Evolutionary conservation across 2,888 invertebrate genomes (phyloP).

Genomic region (Neoaliturus tenellus): DNA sequence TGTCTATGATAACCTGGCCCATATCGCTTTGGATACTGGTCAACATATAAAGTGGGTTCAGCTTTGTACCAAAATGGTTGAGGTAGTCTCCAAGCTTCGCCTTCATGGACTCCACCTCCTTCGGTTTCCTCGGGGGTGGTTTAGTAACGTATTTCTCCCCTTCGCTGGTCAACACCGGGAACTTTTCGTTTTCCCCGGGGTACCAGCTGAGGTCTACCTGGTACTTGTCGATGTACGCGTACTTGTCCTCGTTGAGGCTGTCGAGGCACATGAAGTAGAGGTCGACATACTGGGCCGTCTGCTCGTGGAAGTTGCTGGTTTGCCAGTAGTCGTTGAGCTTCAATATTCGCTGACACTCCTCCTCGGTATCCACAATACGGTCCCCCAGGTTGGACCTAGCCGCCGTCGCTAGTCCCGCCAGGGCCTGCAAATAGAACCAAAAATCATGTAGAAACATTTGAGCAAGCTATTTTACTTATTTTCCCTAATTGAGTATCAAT

Average conservation of each 20-base stretch:
- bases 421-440: background rate
- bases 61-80: background rate
- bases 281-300: background rate
- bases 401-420: background rate
- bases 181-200: background rate
- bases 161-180: background rate
- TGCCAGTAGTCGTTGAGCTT: background rate
- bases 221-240: background rate
- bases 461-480: too few relatives aligned
- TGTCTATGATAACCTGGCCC: background rate
- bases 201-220: constrained; percentile 4
- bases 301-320: background rate
- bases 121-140: background rate
- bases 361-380: background rate
- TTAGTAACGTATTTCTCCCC: background rate
- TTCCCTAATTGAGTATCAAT: too few relatives aligned
- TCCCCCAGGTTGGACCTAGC: background rate
- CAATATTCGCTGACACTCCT: background rate
- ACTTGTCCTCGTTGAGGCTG: background rate
- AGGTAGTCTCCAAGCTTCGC: background rate
- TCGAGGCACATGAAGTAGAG: background rate
- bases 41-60: background rate
- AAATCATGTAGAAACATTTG: too few relatives aligned
- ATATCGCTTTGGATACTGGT: background rate
- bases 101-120: background rate